Evolutionary conservation across 2,888 invertebrate genomes (phyloP), one percentile per base, ranked within the genome.

Genomic region (Halocaridina rubra): DNA sequence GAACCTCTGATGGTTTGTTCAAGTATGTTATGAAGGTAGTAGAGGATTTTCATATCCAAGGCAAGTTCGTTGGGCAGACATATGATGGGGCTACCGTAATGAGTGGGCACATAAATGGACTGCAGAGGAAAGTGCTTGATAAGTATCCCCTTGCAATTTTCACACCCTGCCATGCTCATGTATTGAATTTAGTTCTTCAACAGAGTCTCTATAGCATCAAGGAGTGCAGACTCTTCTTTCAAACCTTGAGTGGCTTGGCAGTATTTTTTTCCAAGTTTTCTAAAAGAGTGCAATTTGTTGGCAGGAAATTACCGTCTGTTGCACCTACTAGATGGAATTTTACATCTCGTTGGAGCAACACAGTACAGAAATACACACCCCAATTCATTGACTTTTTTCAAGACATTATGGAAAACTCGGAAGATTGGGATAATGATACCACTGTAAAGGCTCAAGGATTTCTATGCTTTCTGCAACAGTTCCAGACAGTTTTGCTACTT

Each of bases 1-100:
- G 89, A 53, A 87, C 88, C 7, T 89, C 89, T 8, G 82, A 86
- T 57, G 88, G 88, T 7, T 80, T 90, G 72, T 89, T 78, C 81
- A 76, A 72, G 19, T 76, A 89, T 64, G 84, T 90, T 29, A 77
- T 75, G 71, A 72, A 87, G 19, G 85, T 88, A 77, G 69, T 89
- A 57, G 61, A 88, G 71, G 85, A 89, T 33, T 89, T 88, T 53
- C 76, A 89, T 1, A 24, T 19, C 5, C 4, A 27, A 27, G 67
- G 29, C 1, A 67, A 67, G 27, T 27, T 67, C 16, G 19, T 67
- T 67, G 67, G 24, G 27, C 67, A 67, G 67, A 67, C 67, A 13
- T 67, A 67, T 27, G 67, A 67, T 24, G 67, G 67, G 4, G 67
- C 67, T 24, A 27, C 16, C 27, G 67, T 67, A 0, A 27, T 67